phyloP scores from a whole-genome alignment of 2,113 vertebrate genomes.

The Corvus hawaiiensis region DNA sequence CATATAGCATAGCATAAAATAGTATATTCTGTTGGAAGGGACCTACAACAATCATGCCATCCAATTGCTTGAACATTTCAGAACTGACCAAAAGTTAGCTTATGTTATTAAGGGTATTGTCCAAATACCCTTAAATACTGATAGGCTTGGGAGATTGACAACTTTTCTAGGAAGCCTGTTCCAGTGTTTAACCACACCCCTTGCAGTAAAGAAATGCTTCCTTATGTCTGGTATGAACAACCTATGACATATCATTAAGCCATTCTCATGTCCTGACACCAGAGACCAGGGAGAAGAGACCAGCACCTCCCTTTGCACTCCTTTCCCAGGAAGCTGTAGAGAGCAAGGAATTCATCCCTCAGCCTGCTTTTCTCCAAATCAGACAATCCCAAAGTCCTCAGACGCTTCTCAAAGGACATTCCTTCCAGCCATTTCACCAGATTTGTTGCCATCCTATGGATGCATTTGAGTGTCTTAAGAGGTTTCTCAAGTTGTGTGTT shows the following conservation, averaged over 20 bases:
- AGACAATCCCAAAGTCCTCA: neutral
- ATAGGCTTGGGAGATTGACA: rapidly evolving
- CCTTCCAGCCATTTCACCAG: neutral
- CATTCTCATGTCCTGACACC: neutral
- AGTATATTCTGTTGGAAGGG: neutral
- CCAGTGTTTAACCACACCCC: neutral
- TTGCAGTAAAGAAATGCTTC: neutral
- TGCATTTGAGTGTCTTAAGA: neutral
- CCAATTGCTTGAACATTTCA: neutral
- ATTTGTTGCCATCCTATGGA: neutral
- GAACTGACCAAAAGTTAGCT: neutral
- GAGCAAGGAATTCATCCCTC: neutral
- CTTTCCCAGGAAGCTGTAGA: neutral
- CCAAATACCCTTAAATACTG: neutral
- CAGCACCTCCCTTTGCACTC: neutral
- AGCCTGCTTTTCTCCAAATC: neutral
- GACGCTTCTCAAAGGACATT: neutral
- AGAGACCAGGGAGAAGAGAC: neutral
- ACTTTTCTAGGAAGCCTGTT: neutral
- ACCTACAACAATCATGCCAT: rapidly evolving
- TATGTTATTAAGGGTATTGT: neutral
- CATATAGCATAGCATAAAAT: neutral
- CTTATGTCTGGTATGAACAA: neutral
- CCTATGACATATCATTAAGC: too few relatives aligned
- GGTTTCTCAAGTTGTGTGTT: neutral